Percentiles rank a stretch among this genome's conserved stretches.
Evolutionary conservation across 2,797 vertebrate genomes (phyloP).

Genomic region (Pogonophryne albipinna): DNA sequence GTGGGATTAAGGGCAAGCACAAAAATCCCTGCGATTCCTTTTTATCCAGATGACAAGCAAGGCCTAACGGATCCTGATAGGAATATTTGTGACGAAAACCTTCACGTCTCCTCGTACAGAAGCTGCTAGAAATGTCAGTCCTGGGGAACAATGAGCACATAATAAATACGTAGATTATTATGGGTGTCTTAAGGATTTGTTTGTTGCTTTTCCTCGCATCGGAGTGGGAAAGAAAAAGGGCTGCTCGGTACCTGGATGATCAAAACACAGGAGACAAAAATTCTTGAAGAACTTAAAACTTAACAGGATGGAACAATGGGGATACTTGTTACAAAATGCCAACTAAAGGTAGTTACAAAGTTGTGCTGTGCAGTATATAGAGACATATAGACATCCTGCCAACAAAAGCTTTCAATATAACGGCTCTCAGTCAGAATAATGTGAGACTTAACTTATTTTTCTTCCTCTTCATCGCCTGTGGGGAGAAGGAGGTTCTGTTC

Average conservation of each 20-base stretch:
- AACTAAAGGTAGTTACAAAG: constrained; percentile 53
- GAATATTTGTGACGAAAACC: constrained; percentile 72
- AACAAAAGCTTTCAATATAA: constrained; percentile 49
- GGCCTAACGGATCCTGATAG: constrained; percentile 79
- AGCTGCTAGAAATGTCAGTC: constrained; percentile 57
- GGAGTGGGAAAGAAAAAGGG: constrained; percentile 29
- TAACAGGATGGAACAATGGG: constrained; percentile 25
- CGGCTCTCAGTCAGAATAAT: constrained; percentile 61
- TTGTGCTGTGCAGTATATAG: constrained; percentile 31
- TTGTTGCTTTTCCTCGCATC: constrained; percentile 32
- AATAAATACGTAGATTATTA: constrained; percentile 59
- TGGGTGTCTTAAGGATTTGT: constrained; percentile 43
- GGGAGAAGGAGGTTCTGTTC: constrained; percentile 78
- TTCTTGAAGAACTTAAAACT: constrained; percentile 45
- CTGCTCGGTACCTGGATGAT: constrained; percentile 41
- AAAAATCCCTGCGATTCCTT: constrained; percentile 79
- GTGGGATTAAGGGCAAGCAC: constrained; percentile 81
- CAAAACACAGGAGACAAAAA: neutral
- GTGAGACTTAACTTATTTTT: constrained; percentile 76
- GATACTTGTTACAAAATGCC: constrained; percentile 24
- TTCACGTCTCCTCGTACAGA: constrained; percentile 48
- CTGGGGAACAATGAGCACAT: constrained; percentile 54
- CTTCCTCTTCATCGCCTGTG: constrained; percentile 70
- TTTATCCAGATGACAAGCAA: constrained; percentile 79
- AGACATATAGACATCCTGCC: constrained; percentile 35